phyloP scores from a whole-genome alignment of 2,797 vertebrate species.

The Novumbra hubbsi region DNA sequence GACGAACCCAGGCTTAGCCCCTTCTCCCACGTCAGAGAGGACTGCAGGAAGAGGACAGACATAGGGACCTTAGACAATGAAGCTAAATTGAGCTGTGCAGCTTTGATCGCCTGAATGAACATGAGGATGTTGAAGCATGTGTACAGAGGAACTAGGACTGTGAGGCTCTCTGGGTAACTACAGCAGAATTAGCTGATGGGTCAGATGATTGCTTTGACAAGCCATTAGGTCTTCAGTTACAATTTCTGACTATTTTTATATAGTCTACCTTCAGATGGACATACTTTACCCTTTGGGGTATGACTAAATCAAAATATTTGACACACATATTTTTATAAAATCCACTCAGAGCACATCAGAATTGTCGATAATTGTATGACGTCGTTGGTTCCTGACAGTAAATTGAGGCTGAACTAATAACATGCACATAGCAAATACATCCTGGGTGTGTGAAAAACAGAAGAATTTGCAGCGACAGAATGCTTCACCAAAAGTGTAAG shows the following conservation, averaged over 20 bases:
- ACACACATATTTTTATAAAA: neutral
- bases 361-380: neutral
- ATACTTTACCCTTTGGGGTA: neutral
- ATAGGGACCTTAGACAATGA: neutral
- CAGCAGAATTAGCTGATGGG: conserved; percentile 9
- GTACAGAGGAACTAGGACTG: neutral
- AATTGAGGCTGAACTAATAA: neutral
- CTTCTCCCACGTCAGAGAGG: conserved; percentile 87
- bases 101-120: neutral
- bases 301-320: neutral
- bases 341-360: conserved; percentile 1
- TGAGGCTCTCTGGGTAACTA: neutral
- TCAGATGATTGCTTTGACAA: conserved; percentile 22
- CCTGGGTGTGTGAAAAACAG: neutral
- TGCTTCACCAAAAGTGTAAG: neutral
- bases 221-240: conserved; percentile 22
- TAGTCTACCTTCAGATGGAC: neutral
- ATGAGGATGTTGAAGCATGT: neutral
- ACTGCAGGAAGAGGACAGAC: conserved; percentile 50
- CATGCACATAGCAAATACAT: neutral
- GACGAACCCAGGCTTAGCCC: conserved; percentile 85
- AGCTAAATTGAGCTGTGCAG: neutral
- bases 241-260: conserved; percentile 4
- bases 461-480: neutral
- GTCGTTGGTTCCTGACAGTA: neutral